Evolutionary conservation across 2,113 vertebrate species (phyloP).

Genomic region (Redunca redunca): DNA sequence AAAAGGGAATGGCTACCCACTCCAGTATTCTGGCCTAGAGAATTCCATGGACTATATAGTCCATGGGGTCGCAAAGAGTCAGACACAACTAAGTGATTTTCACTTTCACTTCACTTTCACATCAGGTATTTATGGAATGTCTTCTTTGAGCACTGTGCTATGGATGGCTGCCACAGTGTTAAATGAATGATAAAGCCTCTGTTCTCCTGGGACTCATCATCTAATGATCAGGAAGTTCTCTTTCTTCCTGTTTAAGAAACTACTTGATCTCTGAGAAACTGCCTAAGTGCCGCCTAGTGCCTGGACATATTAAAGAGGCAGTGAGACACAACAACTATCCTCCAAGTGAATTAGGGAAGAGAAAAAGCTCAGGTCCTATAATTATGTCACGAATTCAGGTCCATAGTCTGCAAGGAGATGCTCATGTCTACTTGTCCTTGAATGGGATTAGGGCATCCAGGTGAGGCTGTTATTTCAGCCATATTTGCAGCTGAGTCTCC

Average conservation of each 20-base stretch:
- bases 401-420: neutral
- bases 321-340: neutral
- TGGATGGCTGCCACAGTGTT: neutral
- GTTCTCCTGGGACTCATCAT: neutral
- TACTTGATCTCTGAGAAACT: neutral
- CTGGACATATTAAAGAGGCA: neutral
- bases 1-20: neutral
- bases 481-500: neutral
- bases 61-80: neutral
- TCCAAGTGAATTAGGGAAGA: too few species aligned
- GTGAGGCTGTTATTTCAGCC: neutral
- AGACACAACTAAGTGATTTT: neutral
- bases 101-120: neutral
- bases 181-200: neutral
- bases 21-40: neutral
- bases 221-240: neutral
- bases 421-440: neutral
- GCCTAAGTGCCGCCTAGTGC: neutral
- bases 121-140: neutral
- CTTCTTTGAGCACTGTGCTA: neutral
- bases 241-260: neutral
- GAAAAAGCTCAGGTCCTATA: neutral
- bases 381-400: neutral
- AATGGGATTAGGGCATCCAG: neutral
- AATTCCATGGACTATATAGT: neutral